Percentiles rank a stretch among this genome's conserved stretches.
Conservation (phyloP, 2,113 vertebrate genomes). For the Haemorhous mexicanus region DNA sequence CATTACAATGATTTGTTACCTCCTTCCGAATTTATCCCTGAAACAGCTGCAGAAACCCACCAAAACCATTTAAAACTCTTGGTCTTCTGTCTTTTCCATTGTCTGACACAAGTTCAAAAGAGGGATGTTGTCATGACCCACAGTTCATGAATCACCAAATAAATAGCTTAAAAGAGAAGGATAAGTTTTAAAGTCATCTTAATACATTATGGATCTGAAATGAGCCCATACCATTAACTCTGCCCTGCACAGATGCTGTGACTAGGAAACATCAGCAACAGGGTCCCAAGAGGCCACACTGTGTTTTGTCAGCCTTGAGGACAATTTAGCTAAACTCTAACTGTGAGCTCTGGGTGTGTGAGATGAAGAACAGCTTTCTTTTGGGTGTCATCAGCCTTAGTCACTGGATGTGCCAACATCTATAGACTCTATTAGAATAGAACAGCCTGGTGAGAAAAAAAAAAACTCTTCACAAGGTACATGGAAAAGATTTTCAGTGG, state of each 20-base stretch:
- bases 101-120: background rate
- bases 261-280: background rate
- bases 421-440: background rate
- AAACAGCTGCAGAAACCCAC: background rate
- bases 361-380: background rate
- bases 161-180: background rate
- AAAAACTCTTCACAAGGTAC: background rate
- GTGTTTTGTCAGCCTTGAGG: background rate
- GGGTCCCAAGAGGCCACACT: background rate
- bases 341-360: background rate
- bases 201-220: background rate
- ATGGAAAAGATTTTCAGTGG: background rate
- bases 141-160: background rate
- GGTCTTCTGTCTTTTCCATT: background rate
- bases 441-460: background rate
- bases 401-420: background rate
- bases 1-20: background rate
- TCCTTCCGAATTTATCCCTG: background rate
- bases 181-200: background rate
- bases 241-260: background rate
- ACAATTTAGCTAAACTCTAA: background rate
- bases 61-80: background rate
- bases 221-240: background rate
- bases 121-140: background rate
- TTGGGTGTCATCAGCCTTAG: background rate